Base-by-base conservation (phyloP, 2,113 vertebrate species). In the Montifringilla adamsi region DNA sequence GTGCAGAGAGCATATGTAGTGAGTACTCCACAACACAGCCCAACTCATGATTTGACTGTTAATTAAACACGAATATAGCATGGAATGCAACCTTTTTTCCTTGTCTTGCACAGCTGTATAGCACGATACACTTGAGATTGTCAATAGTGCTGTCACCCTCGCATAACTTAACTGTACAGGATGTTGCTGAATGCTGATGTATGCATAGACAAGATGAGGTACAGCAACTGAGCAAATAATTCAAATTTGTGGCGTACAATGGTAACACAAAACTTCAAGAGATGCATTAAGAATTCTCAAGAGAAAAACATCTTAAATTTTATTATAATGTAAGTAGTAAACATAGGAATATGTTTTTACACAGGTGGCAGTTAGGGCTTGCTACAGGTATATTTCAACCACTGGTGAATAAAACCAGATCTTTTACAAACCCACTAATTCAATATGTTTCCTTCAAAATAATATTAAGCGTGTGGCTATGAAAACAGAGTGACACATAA, bases 401-500 rank as follows among this genome's bases (percentile, higher is more conserved):
- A 83, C 56, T 26, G 43, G 52, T 88, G 89, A 92, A 93, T 69
- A 94, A 93, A 95, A 95, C 59, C 7, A 44, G 84, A 97, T 70
- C 44, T 95, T 95, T 93, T 92, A 84, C 52, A 96, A 91, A 72
- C 44, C 43, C 73, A 83, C 24, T 11, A 33, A 93, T 84, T 93
- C 63, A 83, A 55, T 68, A 86, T 41, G 16, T 74, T 94, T 87
- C 64, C 80, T 95, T 89, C 86, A 85, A 86, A 84, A 91, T 59
- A 93, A 44, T 85, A 90, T 79, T 94, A 97, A 90, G 7, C 59
- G 74, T 93, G 95, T 94, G 90, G 79, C 77, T 94, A 88, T 44
- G 95, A 97, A 96, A 97, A 97, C 60, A 97, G 70, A 77, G 20
- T 43, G 92, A 97, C 56, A 91, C 82, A 93, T 84, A 53, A 87